Evolutionary conservation across 2,888 invertebrate genomes (phyloP).

Genomic region (Lasioglossum vierecki): DNA sequence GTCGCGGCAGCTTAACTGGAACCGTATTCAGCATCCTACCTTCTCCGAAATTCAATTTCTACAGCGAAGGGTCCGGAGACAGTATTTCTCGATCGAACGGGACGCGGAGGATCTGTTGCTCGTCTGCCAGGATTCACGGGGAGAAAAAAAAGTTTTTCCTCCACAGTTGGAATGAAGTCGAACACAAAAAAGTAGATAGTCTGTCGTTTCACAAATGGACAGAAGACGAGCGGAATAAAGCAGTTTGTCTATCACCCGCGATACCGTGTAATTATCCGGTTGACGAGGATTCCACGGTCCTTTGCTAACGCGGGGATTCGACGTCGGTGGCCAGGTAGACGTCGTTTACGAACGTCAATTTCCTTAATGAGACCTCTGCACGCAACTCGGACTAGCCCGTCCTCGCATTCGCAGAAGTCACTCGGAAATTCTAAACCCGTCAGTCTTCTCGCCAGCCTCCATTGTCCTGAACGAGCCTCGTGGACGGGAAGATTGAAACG

Average conservation of each 20-base stretch:
- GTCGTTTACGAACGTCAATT: slow-evolving; percentile 64
- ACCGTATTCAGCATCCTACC: slow-evolving; percentile 33
- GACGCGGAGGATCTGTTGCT: not conserved
- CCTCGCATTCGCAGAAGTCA: slow-evolving; percentile 57
- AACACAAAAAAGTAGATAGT: not conserved
- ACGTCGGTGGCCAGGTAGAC: slow-evolving; percentile 66
- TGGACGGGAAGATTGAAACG: not conserved
- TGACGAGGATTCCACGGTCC: slow-evolving; percentile 13
- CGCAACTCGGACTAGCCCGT: slow-evolving; percentile 43
- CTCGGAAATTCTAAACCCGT: slow-evolving; percentile 41
- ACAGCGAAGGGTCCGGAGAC: not conserved
- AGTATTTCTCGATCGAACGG: not conserved
- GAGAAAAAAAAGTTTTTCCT: not conserved
- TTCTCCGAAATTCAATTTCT: slow-evolving; percentile 45
- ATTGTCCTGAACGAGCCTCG: slow-evolving; percentile 47
- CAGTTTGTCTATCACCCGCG: slow-evolving; percentile 33
- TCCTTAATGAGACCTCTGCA: slow-evolving; percentile 61
- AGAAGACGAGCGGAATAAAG: slow-evolving; percentile 4
- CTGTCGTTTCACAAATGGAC: not conserved
- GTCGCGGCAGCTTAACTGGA: slow-evolving; percentile 52
- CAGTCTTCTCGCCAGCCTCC: slow-evolving; percentile 18
- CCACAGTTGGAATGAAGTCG: not conserved
- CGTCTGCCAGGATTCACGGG: not conserved
- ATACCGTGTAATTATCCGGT: slow-evolving; percentile 56
- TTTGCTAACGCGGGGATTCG: slow-evolving; percentile 39